Conservation (phyloP, 2,888 invertebrate species). For the Dryomyza anilis region DNA sequence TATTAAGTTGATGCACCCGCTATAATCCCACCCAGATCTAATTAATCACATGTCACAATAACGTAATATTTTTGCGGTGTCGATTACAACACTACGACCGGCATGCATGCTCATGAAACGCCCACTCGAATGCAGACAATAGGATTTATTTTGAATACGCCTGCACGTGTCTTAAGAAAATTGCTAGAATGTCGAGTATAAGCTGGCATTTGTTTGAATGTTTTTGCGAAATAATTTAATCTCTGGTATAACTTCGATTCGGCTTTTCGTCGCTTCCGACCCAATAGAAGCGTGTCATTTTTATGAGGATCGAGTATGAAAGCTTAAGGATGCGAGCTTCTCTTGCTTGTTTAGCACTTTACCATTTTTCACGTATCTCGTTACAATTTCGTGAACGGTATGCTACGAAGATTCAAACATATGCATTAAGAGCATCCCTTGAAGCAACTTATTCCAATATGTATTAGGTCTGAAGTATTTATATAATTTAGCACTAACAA, state of each 20-base stretch:
- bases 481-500: too few relatives aligned
- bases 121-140: slow-evolving; percentile 4
- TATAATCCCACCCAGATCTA: neutral
- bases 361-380: slow-evolving; percentile 38
- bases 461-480: too few relatives aligned
- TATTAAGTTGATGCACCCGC: neutral
- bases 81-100: slow-evolving; percentile 13
- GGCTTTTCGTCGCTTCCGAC: neutral
- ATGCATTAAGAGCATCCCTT: slow-evolving; percentile 28
- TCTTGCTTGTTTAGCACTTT: neutral
- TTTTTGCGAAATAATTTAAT: slow-evolving; percentile 5
- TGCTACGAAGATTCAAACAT: slow-evolving; percentile 57
- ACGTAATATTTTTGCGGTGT: slow-evolving; percentile 12
- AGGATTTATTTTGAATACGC: slow-evolving; percentile 4
- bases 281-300: slow-evolving; percentile 8
- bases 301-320: neutral
- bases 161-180: slow-evolving; percentile 7
- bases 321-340: neutral
- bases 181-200: neutral
- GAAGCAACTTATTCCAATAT: neutral
- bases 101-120: neutral
- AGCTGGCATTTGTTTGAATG: slow-evolving; percentile 6
- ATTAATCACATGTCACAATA: slow-evolving; percentile 24
- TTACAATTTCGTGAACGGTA: slow-evolving; percentile 51
- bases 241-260: slow-evolving; percentile 9